A percentile compares a stretch with the other conserved stretches of the same genome.
phyloP scores from a whole-genome alignment of 2,113 vertebrate species.

The Pungitius pungitius region DNA sequence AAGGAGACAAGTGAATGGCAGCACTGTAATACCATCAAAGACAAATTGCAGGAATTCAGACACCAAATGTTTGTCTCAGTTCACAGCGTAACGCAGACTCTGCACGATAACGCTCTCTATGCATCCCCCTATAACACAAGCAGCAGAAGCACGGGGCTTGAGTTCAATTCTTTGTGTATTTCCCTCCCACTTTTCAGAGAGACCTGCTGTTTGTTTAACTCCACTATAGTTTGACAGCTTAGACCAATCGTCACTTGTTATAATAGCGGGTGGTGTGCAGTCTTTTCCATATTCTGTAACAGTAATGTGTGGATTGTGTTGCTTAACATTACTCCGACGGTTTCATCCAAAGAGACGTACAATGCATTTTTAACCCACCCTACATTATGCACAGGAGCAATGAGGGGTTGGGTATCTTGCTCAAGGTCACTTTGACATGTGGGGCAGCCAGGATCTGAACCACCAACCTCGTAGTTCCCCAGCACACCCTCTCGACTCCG shows the following conservation, averaged over 20 bases:
- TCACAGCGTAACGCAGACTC: neutral
- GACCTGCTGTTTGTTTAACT: neutral
- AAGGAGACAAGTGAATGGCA: neutral
- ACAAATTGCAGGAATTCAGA: neutral
- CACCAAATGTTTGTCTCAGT: neutral
- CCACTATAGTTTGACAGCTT: neutral
- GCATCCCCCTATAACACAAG: neutral
- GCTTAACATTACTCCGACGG: no score
- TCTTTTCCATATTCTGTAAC: neutral
- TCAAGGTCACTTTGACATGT: no score
- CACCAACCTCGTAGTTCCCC: no score
- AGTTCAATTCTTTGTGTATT: neutral
- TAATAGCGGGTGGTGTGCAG: neutral
- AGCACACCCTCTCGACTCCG: no score
- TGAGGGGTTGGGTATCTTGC: no score
- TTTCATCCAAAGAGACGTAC: no score
- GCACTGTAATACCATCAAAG: conserved; percentile 28
- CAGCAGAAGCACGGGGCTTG: neutral
- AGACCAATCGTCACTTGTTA: neutral
- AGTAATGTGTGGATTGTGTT: no score
- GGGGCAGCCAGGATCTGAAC: no score
- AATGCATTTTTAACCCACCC: no score
- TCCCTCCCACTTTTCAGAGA: neutral
- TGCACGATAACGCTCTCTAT: neutral
- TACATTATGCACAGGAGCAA: no score